A percentile compares a stretch with the other conserved stretches of the same genome.
These are phyloP conservation scores for Numenius phaeopus DNA, from an alignment of 2,797 vertebrate genomes.

Conservation along the genomic window DNA sequence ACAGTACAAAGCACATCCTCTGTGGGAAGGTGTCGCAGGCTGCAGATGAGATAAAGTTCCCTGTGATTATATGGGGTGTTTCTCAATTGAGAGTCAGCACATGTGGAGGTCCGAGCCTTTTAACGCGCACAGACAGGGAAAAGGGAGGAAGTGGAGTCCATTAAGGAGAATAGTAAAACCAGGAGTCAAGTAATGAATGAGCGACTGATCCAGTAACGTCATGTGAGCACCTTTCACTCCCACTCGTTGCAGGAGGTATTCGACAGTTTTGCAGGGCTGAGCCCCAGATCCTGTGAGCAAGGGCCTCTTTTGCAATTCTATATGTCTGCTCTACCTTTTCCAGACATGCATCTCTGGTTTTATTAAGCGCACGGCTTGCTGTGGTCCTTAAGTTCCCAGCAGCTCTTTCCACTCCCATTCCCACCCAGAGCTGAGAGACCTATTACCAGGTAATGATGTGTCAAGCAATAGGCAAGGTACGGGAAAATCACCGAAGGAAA, in stretches of 20 bases:
- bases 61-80: slow-evolving; percentile 58
- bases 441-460: slow-evolving; percentile 60
- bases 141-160: slow-evolving; percentile 56
- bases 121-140: neutral
- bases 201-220: neutral
- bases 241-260: slow-evolving; percentile 23
- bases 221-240: slow-evolving; percentile 33
- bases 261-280: neutral
- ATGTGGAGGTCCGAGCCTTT: slow-evolving; percentile 19
- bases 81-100: slow-evolving; percentile 27
- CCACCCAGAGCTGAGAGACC: slow-evolving; percentile 32
- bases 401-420: slow-evolving; percentile 10
- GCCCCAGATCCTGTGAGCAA: neutral
- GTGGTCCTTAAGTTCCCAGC: slow-evolving; percentile 26
- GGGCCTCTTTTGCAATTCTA: slow-evolving; percentile 71
- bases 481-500: neutral
- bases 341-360: slow-evolving; percentile 55
- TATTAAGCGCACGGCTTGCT: neutral
- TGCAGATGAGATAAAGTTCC: slow-evolving; percentile 51
- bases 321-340: slow-evolving; percentile 66
- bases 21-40: slow-evolving; percentile 41
- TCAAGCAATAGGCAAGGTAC: slow-evolving; percentile 9
- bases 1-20: slow-evolving; percentile 60
- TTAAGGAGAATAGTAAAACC: slow-evolving; percentile 62
- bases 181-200: slow-evolving; percentile 47